A percentile compares a stretch with the other conserved stretches of the same genome.
Evolutionary conservation across 2,797 vertebrate genomes (phyloP).

Genomic region (Rhincodon typus): DNA sequence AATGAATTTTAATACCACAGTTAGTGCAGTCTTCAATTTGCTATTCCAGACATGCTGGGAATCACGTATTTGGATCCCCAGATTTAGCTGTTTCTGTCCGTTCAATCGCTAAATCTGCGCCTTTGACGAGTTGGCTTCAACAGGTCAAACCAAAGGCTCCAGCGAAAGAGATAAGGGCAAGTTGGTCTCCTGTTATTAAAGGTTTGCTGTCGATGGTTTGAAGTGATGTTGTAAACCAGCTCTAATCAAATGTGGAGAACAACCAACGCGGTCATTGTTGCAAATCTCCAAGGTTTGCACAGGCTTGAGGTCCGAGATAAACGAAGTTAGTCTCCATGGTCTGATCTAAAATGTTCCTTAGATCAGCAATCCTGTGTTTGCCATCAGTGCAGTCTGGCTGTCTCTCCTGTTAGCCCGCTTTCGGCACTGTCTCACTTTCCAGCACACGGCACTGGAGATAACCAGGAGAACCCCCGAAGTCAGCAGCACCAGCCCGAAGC

Average conservation of each 20-base stretch:
- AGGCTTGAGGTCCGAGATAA: neutral
- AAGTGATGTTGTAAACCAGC: neutral
- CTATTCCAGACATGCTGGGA: neutral
- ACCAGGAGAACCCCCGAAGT: constrained; percentile 69
- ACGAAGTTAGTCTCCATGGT: too few species aligned
- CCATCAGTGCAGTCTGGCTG: constrained; percentile 76
- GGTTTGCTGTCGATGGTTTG: neutral
- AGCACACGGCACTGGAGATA: constrained; percentile 70
- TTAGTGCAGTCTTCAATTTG: neutral
- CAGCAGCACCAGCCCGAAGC: constrained; percentile 77
- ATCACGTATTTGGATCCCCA: neutral
- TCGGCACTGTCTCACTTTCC: constrained; percentile 68
- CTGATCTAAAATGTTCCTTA: neutral
- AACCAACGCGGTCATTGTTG: neutral
- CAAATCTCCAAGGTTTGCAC: neutral
- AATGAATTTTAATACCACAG: constrained; percentile 2
- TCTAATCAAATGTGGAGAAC: neutral
- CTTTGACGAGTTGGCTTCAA: neutral
- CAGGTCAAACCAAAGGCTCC: neutral
- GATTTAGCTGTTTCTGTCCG: neutral
- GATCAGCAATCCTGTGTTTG: constrained; percentile 55
- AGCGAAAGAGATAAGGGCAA: neutral
- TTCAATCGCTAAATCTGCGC: neutral
- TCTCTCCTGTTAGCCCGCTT: constrained; percentile 71
- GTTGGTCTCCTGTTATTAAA: neutral